Conservation (phyloP, 2,113 vertebrate genomes). For the Gadus macrocephalus region DNA sequence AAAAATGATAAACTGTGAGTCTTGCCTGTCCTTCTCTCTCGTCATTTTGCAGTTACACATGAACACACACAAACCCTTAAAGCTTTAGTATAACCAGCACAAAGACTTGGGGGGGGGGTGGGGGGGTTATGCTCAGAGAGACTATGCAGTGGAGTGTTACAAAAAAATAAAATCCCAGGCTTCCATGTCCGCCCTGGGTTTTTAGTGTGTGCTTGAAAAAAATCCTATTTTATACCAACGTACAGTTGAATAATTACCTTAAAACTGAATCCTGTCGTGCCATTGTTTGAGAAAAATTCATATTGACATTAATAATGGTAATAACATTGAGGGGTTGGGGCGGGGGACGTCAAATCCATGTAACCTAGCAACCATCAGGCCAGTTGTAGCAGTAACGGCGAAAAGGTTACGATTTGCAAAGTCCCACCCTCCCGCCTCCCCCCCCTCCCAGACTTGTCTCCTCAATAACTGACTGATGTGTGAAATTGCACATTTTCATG, state of each 20-base stretch:
- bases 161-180: constrained; percentile 20
- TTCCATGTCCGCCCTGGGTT: constrained; percentile 68
- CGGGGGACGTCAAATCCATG: constrained; percentile 31
- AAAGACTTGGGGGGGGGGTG: constrained; percentile 54
- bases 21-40: constrained; percentile 51
- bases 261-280: constrained; percentile 64
- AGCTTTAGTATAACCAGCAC: constrained; percentile 82
- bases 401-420: constrained; percentile 59
- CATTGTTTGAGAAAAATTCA: constrained; percentile 63
- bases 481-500: constrained; percentile 65
- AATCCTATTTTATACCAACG: constrained; percentile 22
- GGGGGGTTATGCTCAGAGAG: constrained; percentile 62
- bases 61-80: constrained; percentile 63
- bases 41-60: constrained; percentile 36
- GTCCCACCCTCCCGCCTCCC: constrained; percentile 52
- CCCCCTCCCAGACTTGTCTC: constrained; percentile 38
- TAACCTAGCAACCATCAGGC: constrained; percentile 63
- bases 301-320: constrained; percentile 47
- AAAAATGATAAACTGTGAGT: constrained; percentile 70
- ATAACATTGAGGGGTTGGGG: constrained; percentile 34
- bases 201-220: constrained; percentile 38
- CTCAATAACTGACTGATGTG: constrained; percentile 37
- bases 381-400: constrained; percentile 75
- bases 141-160: constrained; percentile 76
- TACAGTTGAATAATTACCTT: constrained; percentile 58